A percentile compares a stretch with the other conserved stretches of the same genome.
These are phyloP conservation scores for Crocidura indochinensis DNA, from an alignment of 2,797 vertebrate species.

Conservation along the genomic window DNA sequence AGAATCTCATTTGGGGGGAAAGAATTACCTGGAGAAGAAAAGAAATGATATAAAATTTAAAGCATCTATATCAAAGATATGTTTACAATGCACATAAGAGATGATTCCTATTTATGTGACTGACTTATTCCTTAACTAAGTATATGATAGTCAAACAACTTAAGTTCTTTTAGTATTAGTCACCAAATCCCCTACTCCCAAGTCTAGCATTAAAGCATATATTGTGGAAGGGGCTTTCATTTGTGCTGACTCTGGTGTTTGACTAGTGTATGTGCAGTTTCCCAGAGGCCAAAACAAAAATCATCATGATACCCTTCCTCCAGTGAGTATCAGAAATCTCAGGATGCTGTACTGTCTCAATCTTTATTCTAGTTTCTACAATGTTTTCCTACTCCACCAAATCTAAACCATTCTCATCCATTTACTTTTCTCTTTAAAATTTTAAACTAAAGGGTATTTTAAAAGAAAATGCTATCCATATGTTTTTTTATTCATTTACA, in stretches of 20 bases:
- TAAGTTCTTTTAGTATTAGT: background rate
- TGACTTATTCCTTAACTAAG: no score
- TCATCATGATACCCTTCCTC: background rate
- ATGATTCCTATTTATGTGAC: background rate
- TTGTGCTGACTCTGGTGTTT: no score
- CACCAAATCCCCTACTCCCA: background rate
- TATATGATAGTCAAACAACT: no score
- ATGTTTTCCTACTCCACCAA: constrained; percentile 61
- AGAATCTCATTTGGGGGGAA: background rate
- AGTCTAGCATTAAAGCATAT: background rate
- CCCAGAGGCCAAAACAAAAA: background rate
- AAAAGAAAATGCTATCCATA: constrained; percentile 81
- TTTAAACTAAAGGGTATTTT: constrained; percentile 80
- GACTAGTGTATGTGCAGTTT: background rate
- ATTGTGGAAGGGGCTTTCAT: background rate
- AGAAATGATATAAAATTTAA: no score
- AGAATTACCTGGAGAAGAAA: background rate
- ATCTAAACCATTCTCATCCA: constrained; percentile 80
- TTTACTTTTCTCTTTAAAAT: constrained; percentile 78
- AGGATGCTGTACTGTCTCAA: constrained; percentile 40
- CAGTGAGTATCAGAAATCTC: background rate
- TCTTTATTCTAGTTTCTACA: constrained; percentile 62
- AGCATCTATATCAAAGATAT: no score
- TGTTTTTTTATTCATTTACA: constrained; percentile 85
- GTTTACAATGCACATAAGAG: background rate